A percentile compares a stretch with the other conserved stretches of the same genome.
These are phyloP conservation scores for Lophotis ruficrista DNA, from an alignment of 2,113 vertebrate genomes.

Conservation along the genomic window DNA sequence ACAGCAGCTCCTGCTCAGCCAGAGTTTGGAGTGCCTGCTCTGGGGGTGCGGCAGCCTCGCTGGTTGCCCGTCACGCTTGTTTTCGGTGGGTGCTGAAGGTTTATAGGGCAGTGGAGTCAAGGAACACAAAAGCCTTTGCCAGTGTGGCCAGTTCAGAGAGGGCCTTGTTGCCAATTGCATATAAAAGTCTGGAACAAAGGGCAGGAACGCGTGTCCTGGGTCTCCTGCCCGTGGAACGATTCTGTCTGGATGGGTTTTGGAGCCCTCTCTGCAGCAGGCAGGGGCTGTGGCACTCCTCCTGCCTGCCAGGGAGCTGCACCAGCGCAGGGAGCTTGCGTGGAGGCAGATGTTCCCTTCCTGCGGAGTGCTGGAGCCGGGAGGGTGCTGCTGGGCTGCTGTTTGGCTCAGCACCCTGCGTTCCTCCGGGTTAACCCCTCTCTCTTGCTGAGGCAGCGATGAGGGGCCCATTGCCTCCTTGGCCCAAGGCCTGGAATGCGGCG, in stretches of 20 bases:
- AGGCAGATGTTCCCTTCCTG: background rate
- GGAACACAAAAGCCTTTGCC: background rate
- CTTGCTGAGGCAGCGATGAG: background rate
- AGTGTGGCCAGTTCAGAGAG: background rate
- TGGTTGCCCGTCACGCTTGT: fast-evolving
- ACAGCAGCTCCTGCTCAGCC: background rate
- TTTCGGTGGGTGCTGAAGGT: background rate
- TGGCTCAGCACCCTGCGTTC: conserved; percentile 9
- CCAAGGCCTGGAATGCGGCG: conserved; percentile 14
- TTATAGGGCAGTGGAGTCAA: background rate
- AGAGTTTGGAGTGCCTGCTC: background rate
- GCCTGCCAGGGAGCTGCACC: background rate
- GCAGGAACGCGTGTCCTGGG: background rate
- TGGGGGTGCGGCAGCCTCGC: background rate
- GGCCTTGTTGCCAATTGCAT: background rate
- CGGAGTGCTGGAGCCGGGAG: background rate
- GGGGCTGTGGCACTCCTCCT: background rate
- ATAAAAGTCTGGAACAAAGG: background rate
- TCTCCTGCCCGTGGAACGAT: background rate
- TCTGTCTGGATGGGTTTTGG: background rate
- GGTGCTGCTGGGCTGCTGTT: background rate
- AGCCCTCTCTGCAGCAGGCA: background rate
- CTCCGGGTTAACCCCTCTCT: background rate
- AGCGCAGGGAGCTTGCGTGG: background rate
- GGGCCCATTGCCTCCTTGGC: conserved; percentile 17